Evolutionary conservation across 1,140 invertebrate species (phyloP).

Genomic region (Reticulitermes speratus): DNA sequence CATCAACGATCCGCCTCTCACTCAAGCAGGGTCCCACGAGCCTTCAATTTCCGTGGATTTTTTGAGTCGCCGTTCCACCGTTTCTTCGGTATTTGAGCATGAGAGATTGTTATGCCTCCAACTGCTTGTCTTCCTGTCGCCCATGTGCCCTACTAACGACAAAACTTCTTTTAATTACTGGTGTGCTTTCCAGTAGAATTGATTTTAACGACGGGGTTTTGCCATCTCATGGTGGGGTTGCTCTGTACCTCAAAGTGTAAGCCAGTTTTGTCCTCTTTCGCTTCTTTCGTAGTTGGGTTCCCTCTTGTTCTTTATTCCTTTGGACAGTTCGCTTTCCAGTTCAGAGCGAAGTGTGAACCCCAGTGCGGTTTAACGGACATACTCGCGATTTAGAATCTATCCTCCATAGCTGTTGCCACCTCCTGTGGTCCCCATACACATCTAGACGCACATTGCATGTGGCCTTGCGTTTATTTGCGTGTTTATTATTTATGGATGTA

Average conservation of each 20-base stretch:
- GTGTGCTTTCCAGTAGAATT: conserved; percentile 9
- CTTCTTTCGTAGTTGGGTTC: too few species aligned
- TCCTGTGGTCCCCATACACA: too few species aligned
- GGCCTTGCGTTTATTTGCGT: too few species aligned
- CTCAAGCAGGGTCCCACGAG: conserved; percentile 44
- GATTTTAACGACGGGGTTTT: background rate
- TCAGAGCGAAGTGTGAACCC: too few species aligned
- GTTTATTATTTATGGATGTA: too few species aligned
- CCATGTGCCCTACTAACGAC: background rate
- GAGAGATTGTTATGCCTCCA: background rate
- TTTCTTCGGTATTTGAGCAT: conserved; percentile 69
- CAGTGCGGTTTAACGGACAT: too few species aligned
- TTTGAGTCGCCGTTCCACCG: conserved; percentile 82
- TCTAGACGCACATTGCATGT: too few species aligned
- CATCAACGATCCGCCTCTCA: conserved; percentile 48
- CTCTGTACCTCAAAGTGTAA: background rate
- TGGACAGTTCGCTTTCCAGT: too few species aligned
- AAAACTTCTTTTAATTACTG: background rate
- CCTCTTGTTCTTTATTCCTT: too few species aligned
- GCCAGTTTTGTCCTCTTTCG: too few species aligned
- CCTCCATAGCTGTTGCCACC: too few species aligned
- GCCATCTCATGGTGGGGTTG: background rate
- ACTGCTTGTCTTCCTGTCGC: background rate
- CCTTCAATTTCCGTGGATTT: conserved; percentile 75
- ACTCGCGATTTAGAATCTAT: too few species aligned